Base-by-base conservation (phyloP, 2,113 vertebrate species). In the Eudyptes chrysolophus region DNA sequence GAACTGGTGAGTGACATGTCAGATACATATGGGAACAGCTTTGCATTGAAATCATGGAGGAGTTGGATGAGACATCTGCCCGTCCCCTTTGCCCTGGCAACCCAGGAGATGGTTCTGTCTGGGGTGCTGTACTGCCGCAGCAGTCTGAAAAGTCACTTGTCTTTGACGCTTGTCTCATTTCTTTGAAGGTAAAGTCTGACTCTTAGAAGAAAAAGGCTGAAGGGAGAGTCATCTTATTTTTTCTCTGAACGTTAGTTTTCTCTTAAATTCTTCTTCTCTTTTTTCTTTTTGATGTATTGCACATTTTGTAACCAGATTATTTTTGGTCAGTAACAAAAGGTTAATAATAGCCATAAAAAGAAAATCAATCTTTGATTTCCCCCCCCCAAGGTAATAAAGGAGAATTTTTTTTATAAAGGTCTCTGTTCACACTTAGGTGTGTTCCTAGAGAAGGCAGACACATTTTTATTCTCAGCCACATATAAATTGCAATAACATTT, bases 271-370 rank as follows among this genome's bases (percentile, higher is more conserved):
- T 81, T 54, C 11, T 75, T 54, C 11, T 75, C 10, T 48, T 58
- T 80, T 87, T 94, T 58, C 40, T 89, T 94, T 88, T 93, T 96
- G 88, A 98, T 96, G 48, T 85, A 96, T 97, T 96, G 83, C 95
- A 89, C 90, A 36, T 94, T 95, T 97, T 93, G 93, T 89, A 94
- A 94, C 87, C 94, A 80, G 96, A 95, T 97, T 96, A 96, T 97
- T 98, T 97, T 97, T 93, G 95, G 92, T 72, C 91, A 74, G 87
- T 96, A 95, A 96, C 94, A 97, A 95, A 97, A 96, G 90, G 96
- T 97, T 98, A 97, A 96, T 97, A 98, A 95, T 97, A 92, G 85
- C 72, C 84, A 91, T 97, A 96, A 97, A 97, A 97, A 94, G 72
- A 96, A 96, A 97, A 97, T 97, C 93, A 96, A 94, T 97, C 89